These are phyloP conservation scores for Megamerina dolium DNA, from an alignment of 2,888 invertebrate species.

Conservation along the genomic window DNA sequence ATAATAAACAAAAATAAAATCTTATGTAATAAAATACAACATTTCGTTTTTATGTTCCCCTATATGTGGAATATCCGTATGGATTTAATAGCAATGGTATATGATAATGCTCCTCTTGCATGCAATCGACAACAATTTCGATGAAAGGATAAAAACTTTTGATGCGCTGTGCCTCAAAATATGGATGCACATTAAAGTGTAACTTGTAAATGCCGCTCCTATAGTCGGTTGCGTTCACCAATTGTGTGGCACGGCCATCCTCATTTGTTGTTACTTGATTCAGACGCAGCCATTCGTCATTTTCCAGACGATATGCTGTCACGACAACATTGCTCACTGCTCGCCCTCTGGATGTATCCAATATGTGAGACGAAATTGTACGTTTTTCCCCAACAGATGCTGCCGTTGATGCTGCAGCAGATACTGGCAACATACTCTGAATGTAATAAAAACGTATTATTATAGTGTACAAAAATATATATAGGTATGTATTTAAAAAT, in stretches of 20 bases:
- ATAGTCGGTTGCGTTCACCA: constrained; percentile 57
- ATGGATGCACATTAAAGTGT: constrained; percentile 66
- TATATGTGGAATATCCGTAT: constrained; percentile 71
- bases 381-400: constrained; percentile 50
- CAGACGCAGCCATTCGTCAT: constrained; percentile 59
- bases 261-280: constrained; percentile 58
- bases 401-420: too few species aligned
- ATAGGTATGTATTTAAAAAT: neutral
- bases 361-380: constrained; percentile 67
- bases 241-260: constrained; percentile 63
- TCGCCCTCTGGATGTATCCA: constrained; percentile 64
- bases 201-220: constrained; percentile 67
- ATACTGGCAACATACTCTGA: constrained; percentile 13
- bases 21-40: neutral
- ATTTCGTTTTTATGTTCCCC: constrained; percentile 52
- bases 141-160: constrained; percentile 70
- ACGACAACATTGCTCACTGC: constrained; percentile 63
- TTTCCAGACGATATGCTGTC: constrained; percentile 58
- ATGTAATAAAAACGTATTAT: neutral
- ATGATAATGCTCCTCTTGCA: constrained; percentile 63
- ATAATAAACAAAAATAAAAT: neutral
- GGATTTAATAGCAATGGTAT: constrained; percentile 70
- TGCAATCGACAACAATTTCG: constrained; percentile 68
- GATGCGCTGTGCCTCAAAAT: constrained; percentile 57
- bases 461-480: neutral